Percentiles rank a stretch among this genome's conserved stretches.
Conservation (phyloP, 2,888 invertebrate species). For the Machimus atricapillus region DNA sequence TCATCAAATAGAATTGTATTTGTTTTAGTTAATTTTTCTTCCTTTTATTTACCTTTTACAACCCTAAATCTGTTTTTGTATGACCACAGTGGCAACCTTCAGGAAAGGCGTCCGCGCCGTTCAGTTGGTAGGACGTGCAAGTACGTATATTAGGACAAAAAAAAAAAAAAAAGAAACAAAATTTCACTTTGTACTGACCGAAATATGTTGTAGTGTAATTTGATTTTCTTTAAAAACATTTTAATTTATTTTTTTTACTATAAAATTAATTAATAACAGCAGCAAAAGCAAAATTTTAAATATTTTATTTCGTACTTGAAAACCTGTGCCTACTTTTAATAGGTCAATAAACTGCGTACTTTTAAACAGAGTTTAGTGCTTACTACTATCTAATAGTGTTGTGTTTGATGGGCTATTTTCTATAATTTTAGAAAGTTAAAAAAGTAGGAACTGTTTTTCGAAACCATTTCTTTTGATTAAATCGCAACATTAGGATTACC, state of each 20-base stretch:
- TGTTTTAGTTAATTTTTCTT: constrained; percentile 48
- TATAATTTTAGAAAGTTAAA: too few species aligned
- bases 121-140: constrained; percentile 98
- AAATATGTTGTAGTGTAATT: constrained; percentile 34
- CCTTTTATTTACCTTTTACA: constrained; percentile 60
- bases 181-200: not conserved
- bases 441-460: too few species aligned
- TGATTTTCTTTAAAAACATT: constrained; percentile 25
- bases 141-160: constrained; percentile 74
- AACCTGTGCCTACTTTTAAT: not conserved
- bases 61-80: constrained; percentile 62
- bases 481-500: too few species aligned
- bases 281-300: not conserved
- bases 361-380: not conserved
- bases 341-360: not conserved
- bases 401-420: not conserved
- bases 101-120: constrained; percentile 99
- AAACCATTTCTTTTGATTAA: too few species aligned
- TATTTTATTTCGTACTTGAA: constrained; percentile 29
- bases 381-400: not conserved
- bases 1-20: constrained; percentile 40
- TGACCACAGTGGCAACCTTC: constrained; percentile 95
- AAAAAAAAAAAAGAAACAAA: constrained; percentile 13
- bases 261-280: not conserved
- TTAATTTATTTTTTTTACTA: not conserved